These are phyloP conservation scores for Colinus virginianus DNA, from an alignment of 2,113 vertebrate species.

Conservation along the genomic window DNA sequence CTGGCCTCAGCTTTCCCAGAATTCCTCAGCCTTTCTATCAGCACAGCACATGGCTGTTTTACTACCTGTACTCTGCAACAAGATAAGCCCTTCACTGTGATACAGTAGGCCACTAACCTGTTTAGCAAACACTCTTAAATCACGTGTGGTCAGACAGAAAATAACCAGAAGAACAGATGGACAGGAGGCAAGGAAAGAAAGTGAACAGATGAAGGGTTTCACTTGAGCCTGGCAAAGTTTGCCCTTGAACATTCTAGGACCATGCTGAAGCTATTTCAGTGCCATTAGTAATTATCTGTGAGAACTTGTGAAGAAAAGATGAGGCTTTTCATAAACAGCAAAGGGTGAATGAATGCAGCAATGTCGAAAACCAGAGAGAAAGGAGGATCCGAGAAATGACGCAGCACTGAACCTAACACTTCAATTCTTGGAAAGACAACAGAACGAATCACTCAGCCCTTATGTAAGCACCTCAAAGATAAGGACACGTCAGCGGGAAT, in stretches of 20 bases:
- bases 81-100: slow-evolving; percentile 4
- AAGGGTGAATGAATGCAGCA: background rate
- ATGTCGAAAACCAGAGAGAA: slow-evolving; percentile 11
- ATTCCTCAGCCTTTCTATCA: background rate
- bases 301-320: background rate
- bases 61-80: background rate
- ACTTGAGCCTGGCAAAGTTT: background rate
- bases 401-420: slow-evolving; percentile 1
- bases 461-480: slow-evolving; percentile 5
- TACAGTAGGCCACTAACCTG: background rate
- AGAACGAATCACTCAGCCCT: slow-evolving; percentile 9
- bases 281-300: background rate
- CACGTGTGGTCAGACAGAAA: slow-evolving; percentile 4
- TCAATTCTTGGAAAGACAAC: slow-evolving; percentile 29
- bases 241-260: background rate
- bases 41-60: background rate
- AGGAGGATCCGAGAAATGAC: slow-evolving; percentile 18
- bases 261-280: slow-evolving; percentile 2
- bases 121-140: slow-evolving; percentile 28
- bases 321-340: slow-evolving; percentile 13
- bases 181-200: background rate
- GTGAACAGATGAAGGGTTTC: background rate
- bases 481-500: slow-evolving; percentile 11
- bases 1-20: background rate
- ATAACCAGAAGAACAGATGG: background rate